Evolutionary conservation across 2,888 invertebrate genomes (phyloP).

Genomic region (Nemapogon koenigi): DNA sequence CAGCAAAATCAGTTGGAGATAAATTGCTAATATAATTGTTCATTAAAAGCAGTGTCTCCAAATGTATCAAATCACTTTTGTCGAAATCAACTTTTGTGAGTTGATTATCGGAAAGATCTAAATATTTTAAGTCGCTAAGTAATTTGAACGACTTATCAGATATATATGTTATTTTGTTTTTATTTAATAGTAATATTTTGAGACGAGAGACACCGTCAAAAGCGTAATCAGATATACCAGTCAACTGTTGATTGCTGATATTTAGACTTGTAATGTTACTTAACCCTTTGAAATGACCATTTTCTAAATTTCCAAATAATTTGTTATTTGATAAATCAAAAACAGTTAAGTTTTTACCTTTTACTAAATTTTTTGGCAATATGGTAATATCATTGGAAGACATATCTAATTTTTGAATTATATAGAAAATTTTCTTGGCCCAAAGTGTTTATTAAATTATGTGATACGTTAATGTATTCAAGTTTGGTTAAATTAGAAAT

Average conservation of each 20-base stretch:
- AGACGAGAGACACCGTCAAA: conserved; percentile 29
- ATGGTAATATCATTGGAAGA: conserved; percentile 30
- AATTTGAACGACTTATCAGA: conserved; percentile 27
- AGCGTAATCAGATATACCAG: conserved; percentile 30
- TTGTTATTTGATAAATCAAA: conserved; percentile 30
- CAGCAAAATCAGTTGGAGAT: conserved; percentile 24
- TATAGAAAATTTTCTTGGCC: conserved; percentile 24
- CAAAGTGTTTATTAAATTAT: conserved; percentile 26
- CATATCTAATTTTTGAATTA: conserved; percentile 22
- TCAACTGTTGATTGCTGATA: conserved; percentile 29
- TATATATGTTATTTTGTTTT: conserved; percentile 28
- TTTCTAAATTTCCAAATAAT: conserved; percentile 27
- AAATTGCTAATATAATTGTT: conserved; percentile 31
- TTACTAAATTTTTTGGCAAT: conserved; percentile 31
- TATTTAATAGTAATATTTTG: conserved; percentile 26
- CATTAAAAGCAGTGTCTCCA: conserved; percentile 24
- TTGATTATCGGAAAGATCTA: conserved; percentile 37
- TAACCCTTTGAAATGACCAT: conserved; percentile 36
- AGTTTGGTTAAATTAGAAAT: conserved; percentile 24
- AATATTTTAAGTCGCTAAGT: conserved; percentile 21
- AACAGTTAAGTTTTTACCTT: conserved; percentile 23
- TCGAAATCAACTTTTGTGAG: conserved; percentile 30
- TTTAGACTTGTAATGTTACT: conserved; percentile 23
- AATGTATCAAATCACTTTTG: conserved; percentile 26
- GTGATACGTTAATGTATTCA: conserved; percentile 26